phyloP scores from a whole-genome alignment of 2,113 vertebrate species.

The Plotosus lineatus region DNA sequence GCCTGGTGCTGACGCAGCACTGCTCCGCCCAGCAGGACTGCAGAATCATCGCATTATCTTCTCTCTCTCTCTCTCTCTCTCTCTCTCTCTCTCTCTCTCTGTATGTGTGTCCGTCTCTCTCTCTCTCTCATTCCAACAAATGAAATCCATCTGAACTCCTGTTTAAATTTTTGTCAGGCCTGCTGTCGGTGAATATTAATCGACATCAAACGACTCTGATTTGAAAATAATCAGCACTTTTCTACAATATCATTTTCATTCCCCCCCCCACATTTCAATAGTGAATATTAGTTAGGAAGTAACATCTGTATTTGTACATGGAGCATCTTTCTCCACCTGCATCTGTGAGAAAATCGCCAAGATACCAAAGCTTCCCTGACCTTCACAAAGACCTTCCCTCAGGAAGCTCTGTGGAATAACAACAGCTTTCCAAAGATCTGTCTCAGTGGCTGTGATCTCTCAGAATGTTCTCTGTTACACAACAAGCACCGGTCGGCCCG shows the following conservation, averaged over 20 bases:
- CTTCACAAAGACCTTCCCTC: constrained; percentile 18
- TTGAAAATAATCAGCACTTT: not conserved
- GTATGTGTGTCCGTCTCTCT: not conserved
- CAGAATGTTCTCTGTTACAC: constrained; percentile 58
- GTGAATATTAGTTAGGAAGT: not conserved
- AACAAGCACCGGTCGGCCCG: constrained; percentile 54
- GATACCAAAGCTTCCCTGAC: constrained; percentile 14
- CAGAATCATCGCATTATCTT: constrained; percentile 46
- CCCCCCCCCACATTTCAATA: not conserved
- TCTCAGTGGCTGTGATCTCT: constrained; percentile 2
- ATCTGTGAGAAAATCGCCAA: constrained; percentile 36
- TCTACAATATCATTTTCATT: not conserved
- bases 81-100: not conserved
- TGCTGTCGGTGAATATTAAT: no score
- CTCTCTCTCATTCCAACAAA: no score
- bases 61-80: constrained; percentile 10
- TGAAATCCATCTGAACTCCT: not conserved
- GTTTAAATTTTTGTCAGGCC: not conserved
- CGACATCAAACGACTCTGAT: not conserved
- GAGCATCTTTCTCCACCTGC: constrained; percentile 20
- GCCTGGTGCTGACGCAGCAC: constrained; percentile 50
- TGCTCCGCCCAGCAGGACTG: constrained; percentile 46
- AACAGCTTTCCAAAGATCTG: constrained; percentile 22
- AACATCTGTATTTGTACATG: constrained; percentile 18
- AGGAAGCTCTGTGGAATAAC: constrained; percentile 21